Percentiles rank a stretch among this genome's conserved stretches.
phyloP scores from a whole-genome alignment of 2,797 vertebrate genomes.

The Pyrrhura leucotis region DNA sequence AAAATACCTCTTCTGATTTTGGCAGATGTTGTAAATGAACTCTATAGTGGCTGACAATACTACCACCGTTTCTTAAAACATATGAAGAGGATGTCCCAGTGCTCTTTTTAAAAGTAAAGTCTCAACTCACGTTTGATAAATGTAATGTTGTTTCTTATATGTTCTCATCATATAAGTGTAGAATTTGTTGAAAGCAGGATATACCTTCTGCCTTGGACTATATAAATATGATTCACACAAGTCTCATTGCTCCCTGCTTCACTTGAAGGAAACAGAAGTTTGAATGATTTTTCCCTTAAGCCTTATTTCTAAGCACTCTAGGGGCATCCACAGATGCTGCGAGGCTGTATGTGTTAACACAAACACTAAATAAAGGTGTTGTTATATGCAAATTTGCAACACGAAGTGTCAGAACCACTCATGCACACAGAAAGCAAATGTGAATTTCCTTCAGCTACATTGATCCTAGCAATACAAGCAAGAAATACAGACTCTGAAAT shows the following conservation, averaged over 20 bases:
- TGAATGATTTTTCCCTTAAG: conserved; percentile 1
- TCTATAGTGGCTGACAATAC: background rate
- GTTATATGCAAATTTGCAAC: background rate
- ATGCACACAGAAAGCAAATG: conserved; percentile 7
- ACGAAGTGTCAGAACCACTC: background rate
- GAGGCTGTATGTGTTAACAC: background rate
- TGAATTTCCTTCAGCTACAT: background rate
- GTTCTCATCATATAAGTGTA: background rate
- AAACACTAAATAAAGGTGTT: conserved; percentile 33
- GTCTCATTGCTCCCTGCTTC: background rate
- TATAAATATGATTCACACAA: background rate
- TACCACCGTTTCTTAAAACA: background rate
- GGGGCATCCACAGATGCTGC: background rate
- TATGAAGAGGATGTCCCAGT: background rate
- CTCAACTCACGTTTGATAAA: background rate
- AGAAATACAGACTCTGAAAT: background rate
- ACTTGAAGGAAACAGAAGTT: background rate
- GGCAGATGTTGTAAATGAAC: background rate
- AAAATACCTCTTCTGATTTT: background rate
- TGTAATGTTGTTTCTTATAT: background rate
- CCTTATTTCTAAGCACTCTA: background rate
- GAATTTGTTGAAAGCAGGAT: background rate
- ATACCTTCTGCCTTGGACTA: background rate
- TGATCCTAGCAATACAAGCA: background rate
- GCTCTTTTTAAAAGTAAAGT: background rate